A percentile compares a stretch with the other conserved stretches of the same genome.
Evolutionary conservation across 2,113 vertebrate genomes (phyloP).

Genomic region (Camelus bactrianus): DNA sequence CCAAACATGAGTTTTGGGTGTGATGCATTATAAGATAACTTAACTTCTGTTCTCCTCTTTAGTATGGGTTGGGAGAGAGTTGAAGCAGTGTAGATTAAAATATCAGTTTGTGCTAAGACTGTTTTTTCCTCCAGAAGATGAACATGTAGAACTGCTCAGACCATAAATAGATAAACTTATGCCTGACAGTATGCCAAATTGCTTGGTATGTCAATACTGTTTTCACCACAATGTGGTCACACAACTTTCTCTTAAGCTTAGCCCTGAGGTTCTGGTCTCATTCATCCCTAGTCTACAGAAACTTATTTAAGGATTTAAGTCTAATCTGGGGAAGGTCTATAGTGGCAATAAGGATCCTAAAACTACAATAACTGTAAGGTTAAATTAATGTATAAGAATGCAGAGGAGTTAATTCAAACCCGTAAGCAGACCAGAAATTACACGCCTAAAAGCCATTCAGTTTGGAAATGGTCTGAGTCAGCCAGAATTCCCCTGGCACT

Average conservation of each 20-base stretch:
- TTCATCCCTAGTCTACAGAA: background rate
- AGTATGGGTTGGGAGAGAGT: background rate
- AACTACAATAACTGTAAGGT: background rate
- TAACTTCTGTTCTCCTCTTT: background rate
- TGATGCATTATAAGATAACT: background rate
- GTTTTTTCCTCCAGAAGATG: background rate
- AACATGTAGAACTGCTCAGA: background rate
- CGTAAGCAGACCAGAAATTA: background rate
- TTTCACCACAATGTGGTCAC: background rate
- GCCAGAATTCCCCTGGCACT: background rate
- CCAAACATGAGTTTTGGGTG: background rate
- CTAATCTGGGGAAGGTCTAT: background rate
- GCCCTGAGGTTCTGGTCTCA: background rate
- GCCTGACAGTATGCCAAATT: background rate
- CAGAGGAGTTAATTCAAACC: background rate
- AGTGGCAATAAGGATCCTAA: background rate
- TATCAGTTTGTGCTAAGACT: background rate
- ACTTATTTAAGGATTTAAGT: background rate
- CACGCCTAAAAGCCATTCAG: background rate
- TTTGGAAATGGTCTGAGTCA: slow-evolving; percentile 37
- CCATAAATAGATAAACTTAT: background rate
- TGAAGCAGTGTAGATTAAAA: background rate
- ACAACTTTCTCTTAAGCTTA: slow-evolving; percentile 5
- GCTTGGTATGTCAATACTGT: background rate
- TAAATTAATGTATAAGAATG: slow-evolving; percentile 49